A percentile compares a stretch with the other conserved stretches of the same genome.
Evolutionary conservation across 2,797 vertebrate genomes (phyloP).

Genomic region (Sparus aurata): DNA sequence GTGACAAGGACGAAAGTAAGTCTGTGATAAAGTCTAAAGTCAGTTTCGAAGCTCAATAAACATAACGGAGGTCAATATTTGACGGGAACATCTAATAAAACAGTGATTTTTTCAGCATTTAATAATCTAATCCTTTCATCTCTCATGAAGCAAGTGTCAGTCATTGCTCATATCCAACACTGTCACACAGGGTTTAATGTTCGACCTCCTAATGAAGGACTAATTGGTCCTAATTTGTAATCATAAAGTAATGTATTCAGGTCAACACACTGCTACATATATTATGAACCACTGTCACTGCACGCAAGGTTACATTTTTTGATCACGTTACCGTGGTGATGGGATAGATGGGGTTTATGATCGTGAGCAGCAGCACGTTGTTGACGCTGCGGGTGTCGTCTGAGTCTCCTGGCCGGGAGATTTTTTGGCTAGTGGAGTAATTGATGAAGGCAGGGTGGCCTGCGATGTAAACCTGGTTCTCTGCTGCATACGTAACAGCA

Average conservation of each 20-base stretch:
- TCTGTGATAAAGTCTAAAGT: no score
- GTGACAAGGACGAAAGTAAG: no score
- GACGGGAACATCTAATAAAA: not conserved
- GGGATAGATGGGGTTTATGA: constrained; percentile 94
- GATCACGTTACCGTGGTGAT: constrained; percentile 84
- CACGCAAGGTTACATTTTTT: not conserved
- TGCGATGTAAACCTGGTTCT: constrained; percentile 96
- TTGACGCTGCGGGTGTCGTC: constrained; percentile 95
- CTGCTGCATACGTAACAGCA: constrained; percentile 93
- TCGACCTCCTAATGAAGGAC: not conserved
- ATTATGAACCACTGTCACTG: not conserved
- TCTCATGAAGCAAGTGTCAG: constrained; percentile 11
- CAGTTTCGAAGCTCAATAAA: no score
- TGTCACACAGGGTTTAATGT: not conserved
- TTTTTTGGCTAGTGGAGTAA: constrained; percentile 98
- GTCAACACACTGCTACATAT: not conserved
- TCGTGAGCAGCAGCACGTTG: constrained; percentile 95
- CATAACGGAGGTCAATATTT: no score
- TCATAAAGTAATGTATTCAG: not conserved
- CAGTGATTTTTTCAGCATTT: not conserved
- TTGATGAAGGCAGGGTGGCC: constrained; percentile 97
- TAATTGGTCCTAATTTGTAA: constrained; percentile 3
- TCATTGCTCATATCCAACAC: not conserved
- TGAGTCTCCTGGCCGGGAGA: constrained; percentile 92
- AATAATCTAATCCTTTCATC: not conserved